Percentiles rank a stretch among this genome's conserved stretches.
phyloP scores from a whole-genome alignment of 2,113 vertebrate species.

The Tautogolabrus adspersus region DNA sequence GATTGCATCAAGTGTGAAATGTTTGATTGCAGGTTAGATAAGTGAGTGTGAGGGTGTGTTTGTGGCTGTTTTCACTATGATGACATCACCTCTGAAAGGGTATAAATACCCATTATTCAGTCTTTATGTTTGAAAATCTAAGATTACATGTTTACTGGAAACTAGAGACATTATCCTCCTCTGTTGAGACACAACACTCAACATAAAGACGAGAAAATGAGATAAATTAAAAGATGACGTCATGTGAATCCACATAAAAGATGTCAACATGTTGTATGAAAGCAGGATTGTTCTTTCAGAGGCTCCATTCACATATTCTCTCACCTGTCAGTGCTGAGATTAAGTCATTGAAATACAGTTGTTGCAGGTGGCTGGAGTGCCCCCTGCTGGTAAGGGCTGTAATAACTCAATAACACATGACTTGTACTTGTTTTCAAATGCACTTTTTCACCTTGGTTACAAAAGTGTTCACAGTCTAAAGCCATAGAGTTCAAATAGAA shows the following conservation, averaged over 20 bases:
- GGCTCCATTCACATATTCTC: constrained; percentile 5
- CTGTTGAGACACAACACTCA: constrained; percentile 41
- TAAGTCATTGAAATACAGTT: not conserved
- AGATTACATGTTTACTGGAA: constrained; percentile 52
- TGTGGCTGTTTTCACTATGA: constrained; percentile 41
- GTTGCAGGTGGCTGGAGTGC: constrained; percentile 25
- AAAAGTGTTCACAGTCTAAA: too few species aligned
- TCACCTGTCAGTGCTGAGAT: not conserved
- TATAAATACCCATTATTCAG: constrained; percentile 61
- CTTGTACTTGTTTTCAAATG: too few species aligned
- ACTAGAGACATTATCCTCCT: constrained; percentile 42
- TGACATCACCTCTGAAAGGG: constrained; percentile 35
- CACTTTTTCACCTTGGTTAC: too few species aligned
- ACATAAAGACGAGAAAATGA: constrained; percentile 11
- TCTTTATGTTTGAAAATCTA: constrained; percentile 35
- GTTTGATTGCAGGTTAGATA: constrained; percentile 3
- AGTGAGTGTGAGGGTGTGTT: constrained; percentile 19
- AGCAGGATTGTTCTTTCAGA: constrained; percentile 11
- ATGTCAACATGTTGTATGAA: constrained; percentile 21
- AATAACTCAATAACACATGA: not conserved
- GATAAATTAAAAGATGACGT: constrained; percentile 44
- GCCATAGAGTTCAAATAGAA: too few species aligned
- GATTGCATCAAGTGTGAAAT: constrained; percentile 17
- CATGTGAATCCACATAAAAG: constrained; percentile 42
- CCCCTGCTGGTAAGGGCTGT: constrained; percentile 57